phyloP scores from a whole-genome alignment of 2,888 invertebrate species.

The Leptinotarsa juncta region DNA sequence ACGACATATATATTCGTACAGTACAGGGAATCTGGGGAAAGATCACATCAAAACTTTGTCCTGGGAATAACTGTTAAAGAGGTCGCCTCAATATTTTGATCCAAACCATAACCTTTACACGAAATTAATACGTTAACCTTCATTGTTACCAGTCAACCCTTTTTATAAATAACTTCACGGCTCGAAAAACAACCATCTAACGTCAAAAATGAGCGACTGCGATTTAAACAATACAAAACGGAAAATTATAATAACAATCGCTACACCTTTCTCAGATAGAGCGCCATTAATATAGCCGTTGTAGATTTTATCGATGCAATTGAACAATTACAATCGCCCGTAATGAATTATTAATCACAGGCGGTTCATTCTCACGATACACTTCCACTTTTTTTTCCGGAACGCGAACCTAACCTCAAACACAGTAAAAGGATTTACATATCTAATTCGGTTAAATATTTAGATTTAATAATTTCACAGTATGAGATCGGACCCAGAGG shows the following conservation, averaged over 20 bases:
- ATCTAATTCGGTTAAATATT: conserved; percentile 53
- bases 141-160: background rate
- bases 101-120: too few relatives aligned
- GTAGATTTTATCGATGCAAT: conserved; percentile 22
- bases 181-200: background rate
- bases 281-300: conserved; percentile 20
- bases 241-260: conserved; percentile 17
- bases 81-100: too few relatives aligned
- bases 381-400: conserved; percentile 30
- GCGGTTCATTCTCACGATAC: conserved; percentile 43
- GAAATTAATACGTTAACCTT: too few relatives aligned
- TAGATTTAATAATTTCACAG: conserved; percentile 60
- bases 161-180: background rate
- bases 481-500: conserved; percentile 52
- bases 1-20: too few relatives aligned
- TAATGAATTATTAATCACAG: conserved; percentile 35
- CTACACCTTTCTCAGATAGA: background rate
- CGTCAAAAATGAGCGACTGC: background rate
- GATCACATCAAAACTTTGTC: too few relatives aligned
- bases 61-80: too few relatives aligned
- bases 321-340: conserved; percentile 33
- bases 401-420: conserved; percentile 32
- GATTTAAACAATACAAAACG: background rate
- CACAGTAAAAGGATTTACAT: conserved; percentile 39
- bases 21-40: too few relatives aligned